Evolutionary conservation across 2,797 vertebrate genomes (phyloP), one percentile per base, ranked within the genome.

Genomic region (Cryptoblepharus egeriae): DNA sequence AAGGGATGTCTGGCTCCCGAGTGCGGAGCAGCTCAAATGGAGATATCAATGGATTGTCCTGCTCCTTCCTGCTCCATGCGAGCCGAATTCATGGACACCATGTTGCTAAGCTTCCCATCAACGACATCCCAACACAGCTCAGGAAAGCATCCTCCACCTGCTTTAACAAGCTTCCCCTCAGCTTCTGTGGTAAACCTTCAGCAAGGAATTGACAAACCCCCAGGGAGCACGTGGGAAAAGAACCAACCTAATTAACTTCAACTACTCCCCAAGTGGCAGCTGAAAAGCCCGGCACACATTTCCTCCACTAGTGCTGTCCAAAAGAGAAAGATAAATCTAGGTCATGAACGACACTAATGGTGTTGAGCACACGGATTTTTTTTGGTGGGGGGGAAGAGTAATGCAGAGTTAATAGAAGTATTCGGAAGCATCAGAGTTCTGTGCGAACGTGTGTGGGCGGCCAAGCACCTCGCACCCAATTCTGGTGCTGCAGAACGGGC

Each of bases 341-440:
- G 84, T 63, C 84, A 78, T 77, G 80, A 82, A 70, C 35, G 35
- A 75, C 80, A 78, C 55, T 82, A 75, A 86, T 74, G 70, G 71
- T 39, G 39, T 52, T 49, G 37, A n/a, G 84, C 39, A 67, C 30
- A 78, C 32, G 22, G 49, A 75, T 61, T 61, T 37, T 30, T 58
- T 9, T 2, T 18, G 12, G 9, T 16, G 2, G 32, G 7, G 18
- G 30, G 30, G 7, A 16, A 1, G 32, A 11, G 37, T 39, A 49
- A 78, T 42, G 75, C 69, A 82, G 75, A 69, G 80, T 57, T 78
- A 78, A 74, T 74, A 42, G 75, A 74, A 82, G 55, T 52, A 69
- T 63, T 13, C 45, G 55, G 84, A 57, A 22, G 57, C 69, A 69
- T 69, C 75, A 55, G 8, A 3, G 22, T 55, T 26, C 42, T 68